Percentiles rank a stretch among this genome's conserved stretches.
Evolutionary conservation across 1,140 invertebrate species (phyloP).

Genomic region (Ostrea denselamellosa): DNA sequence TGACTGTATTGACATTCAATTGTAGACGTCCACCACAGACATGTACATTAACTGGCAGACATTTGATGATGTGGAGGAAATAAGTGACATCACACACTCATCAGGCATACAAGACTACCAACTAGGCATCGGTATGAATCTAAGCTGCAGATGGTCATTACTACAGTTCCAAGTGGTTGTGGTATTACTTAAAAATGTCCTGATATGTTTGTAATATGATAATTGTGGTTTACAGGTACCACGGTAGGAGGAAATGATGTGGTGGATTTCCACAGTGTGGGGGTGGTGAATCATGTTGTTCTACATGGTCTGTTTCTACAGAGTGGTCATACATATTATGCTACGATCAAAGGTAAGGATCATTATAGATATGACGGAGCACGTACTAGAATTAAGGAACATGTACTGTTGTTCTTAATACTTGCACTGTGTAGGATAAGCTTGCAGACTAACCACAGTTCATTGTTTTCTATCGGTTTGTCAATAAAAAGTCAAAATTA

Average conservation of each 20-base stretch:
- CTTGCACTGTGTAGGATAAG: no score
- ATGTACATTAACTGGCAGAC: conserved; percentile 59
- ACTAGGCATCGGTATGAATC: conserved; percentile 57
- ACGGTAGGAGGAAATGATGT: conserved; percentile 58
- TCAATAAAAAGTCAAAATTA: no score
- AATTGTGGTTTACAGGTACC: conserved; percentile 52
- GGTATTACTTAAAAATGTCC: not conserved
- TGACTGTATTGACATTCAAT: not conserved
- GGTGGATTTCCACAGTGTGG: conserved; percentile 56
- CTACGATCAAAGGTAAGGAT: conserved; percentile 57
- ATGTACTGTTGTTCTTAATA: no score
- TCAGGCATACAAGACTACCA: conserved; percentile 60
- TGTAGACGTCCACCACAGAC: conserved; percentile 54
- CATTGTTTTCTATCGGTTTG: no score
- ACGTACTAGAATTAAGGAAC: no score
- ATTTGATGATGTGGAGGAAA: conserved; percentile 64
- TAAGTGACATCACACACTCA: conserved; percentile 43
- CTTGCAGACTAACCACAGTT: no score
- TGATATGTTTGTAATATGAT: not conserved
- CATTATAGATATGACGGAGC: no score
- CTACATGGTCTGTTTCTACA: conserved; percentile 57
- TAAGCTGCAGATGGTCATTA: not conserved
- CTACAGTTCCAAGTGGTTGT: not conserved
- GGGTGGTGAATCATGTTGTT: conserved; percentile 56
- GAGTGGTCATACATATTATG: conserved; percentile 61